Percentiles rank a stretch among this genome's conserved stretches.
Evolutionary conservation across 2,797 vertebrate species (phyloP).

Genomic region (Ctenopoma multispine): DNA sequence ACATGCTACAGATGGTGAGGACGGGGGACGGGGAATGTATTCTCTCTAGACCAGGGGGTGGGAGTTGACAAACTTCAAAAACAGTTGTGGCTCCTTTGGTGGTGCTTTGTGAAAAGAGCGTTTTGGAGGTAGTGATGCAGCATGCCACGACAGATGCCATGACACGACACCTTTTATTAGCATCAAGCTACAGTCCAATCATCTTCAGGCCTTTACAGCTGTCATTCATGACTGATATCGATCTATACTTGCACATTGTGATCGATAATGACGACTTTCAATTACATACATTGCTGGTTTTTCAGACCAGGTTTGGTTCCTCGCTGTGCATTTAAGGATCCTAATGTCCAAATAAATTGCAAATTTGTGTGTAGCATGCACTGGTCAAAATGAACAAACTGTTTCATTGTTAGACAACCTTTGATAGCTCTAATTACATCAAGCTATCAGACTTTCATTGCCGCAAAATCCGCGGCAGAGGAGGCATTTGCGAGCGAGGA

Average conservation of each 20-base stretch:
- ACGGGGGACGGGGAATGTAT: constrained; percentile 7
- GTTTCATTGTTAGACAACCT: constrained; percentile 59
- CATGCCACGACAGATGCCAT: constrained; percentile 24
- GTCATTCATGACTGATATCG: constrained; percentile 37
- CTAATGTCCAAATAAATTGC: constrained; percentile 46
- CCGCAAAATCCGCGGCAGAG: constrained; percentile 54
- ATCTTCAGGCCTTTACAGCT: constrained; percentile 23
- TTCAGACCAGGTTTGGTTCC: neutral
- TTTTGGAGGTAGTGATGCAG: constrained; percentile 39
- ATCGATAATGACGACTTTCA: constrained; percentile 23
- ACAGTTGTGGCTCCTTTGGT: constrained; percentile 30
- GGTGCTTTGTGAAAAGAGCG: constrained; percentile 29
- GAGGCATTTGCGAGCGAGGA: constrained; percentile 70
- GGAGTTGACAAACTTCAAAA: constrained; percentile 25
- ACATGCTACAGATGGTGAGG: constrained; percentile 23
- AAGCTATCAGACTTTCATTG: constrained; percentile 60
- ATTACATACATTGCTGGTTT: constrained; percentile 7
- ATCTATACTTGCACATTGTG: constrained; percentile 29
- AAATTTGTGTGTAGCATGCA: constrained; percentile 33
- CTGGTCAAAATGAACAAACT: constrained; percentile 48
- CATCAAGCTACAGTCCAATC: constrained; percentile 12
- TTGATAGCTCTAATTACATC: constrained; percentile 71
- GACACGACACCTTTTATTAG: constrained; percentile 53
- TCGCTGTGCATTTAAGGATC: constrained; percentile 2
- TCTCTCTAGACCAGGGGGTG: constrained; percentile 16